Base-by-base conservation (phyloP, 2,113 vertebrate species). In the Melanotaenia duboulayi region DNA sequence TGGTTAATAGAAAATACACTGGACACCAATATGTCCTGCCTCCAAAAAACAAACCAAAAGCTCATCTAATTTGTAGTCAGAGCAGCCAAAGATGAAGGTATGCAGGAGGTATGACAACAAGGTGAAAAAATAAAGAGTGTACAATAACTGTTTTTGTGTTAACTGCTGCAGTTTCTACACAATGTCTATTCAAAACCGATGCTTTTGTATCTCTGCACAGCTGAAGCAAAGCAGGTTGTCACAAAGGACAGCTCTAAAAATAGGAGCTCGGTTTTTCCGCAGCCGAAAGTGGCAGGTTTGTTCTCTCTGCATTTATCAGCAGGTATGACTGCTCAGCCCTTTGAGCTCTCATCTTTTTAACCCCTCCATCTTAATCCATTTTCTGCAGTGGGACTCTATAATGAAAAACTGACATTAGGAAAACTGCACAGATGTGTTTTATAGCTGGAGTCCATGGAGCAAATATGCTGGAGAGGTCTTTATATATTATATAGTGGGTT, bases 181-280 rank as follows among this genome's bases (percentile, higher is more conserved):
- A 55, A 59, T 16, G 44, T 81, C 71, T 64, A 65, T 75, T 79
- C 63, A 80, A 24, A 70, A 66, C 65, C 2, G 32, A 60, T 63
- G 72, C 86, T 88, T 78, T 78, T 89, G 78, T 85, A 78, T 84
- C 73, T 63, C 37, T 8, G 74, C 73, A 52, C 82, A 82, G 87
- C 82, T 78, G 81, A 81, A 86, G 85, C 83, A 68, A 84, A 84
- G 86, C 80, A 78, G 85, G 80, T 80, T 82, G 84, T 91, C 87
- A 90, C 90, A 87, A 85, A 92, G 90, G 84, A 92, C 82, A 25
- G 71, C 55, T 89, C 92, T 92, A 93, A 93, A 93, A 93, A 94
- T 93, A 94, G 92, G 54, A 75, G 71, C 69, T 32, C 0, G 10
- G 82, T 78, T 92, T 86, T 86, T 88, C 77, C 79, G 85, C 64